These are phyloP conservation scores for Cantharis rustica DNA, from an alignment of 2,888 invertebrate genomes.

Conservation along the genomic window DNA sequence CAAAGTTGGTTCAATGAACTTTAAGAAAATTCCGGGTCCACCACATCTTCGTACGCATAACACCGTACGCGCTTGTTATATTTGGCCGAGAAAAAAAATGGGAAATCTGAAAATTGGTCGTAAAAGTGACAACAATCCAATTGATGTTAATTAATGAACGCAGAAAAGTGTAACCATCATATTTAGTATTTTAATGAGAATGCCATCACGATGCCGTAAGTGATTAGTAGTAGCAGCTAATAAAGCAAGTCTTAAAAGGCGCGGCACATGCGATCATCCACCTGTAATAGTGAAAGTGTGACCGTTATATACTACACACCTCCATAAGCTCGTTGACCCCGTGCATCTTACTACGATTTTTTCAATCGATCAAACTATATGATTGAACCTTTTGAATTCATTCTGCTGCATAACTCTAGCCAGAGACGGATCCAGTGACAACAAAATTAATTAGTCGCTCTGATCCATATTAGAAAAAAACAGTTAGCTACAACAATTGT, in stretches of 20 bases:
- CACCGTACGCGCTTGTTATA: background rate
- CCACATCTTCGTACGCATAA: slow-evolving; percentile 15
- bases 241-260: slow-evolving; percentile 29
- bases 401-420: background rate
- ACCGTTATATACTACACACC: slow-evolving; percentile 39
- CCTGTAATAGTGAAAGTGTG: slow-evolving; percentile 40
- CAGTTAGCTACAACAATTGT: background rate
- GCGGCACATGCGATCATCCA: slow-evolving; percentile 37
- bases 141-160: background rate
- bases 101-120: background rate
- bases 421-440: background rate
- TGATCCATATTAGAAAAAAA: background rate
- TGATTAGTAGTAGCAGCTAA: slow-evolving; percentile 23
- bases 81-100: background rate
- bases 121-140: background rate
- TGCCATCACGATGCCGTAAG: slow-evolving; percentile 24
- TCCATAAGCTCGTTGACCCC: slow-evolving; percentile 36
- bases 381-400: background rate
- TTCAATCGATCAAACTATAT: background rate
- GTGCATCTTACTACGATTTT: slow-evolving; percentile 26
- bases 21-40: slow-evolving; percentile 30
- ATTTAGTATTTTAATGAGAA: slow-evolving; percentile 7
- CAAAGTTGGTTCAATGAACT: slow-evolving; percentile 32
- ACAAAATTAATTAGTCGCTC: background rate
- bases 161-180: background rate